Conservation (phyloP, 2,888 invertebrate genomes). For the Odontothrips loti region DNA sequence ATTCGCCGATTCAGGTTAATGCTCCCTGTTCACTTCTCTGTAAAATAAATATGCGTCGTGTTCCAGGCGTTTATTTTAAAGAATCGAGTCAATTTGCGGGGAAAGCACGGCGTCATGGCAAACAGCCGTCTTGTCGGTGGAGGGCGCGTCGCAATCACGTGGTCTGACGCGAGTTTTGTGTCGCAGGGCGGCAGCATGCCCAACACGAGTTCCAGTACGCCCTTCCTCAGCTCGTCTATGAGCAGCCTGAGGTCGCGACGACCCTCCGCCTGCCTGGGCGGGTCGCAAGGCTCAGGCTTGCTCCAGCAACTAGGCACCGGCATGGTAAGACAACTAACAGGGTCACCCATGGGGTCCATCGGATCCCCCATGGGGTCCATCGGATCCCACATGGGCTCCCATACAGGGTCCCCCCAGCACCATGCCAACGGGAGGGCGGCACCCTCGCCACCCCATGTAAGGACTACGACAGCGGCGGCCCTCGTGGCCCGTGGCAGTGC, state of each 20-base stretch:
- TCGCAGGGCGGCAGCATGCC: conserved; percentile 82
- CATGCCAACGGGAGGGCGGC: conserved; percentile 49
- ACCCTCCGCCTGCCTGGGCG: conserved; percentile 66
- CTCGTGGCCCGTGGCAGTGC: neutral
- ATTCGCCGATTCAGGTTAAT: too few relatives aligned
- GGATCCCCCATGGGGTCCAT: conserved; percentile 48
- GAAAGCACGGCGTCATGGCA: too few relatives aligned
- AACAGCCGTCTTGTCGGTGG: too few relatives aligned
- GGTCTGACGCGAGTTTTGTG: neutral
- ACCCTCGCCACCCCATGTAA: conserved; percentile 39
- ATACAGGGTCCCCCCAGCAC: conserved; percentile 56
- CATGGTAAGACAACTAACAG: conserved; percentile 81
- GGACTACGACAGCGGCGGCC: neutral
- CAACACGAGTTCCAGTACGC: conserved; percentile 83
- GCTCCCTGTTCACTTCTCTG: too few relatives aligned
- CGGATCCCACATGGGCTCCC: conserved; percentile 48
- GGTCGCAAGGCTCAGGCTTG: conserved; percentile 68
- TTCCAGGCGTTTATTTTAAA: too few relatives aligned
- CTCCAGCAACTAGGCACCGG: conserved; percentile 87
- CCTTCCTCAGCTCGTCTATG: conserved; percentile 76
- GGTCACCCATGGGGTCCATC: conserved; percentile 49
- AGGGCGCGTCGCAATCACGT: neutral
- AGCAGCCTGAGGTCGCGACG: conserved; percentile 71
- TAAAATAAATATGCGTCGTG: too few relatives aligned
- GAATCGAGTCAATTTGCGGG: too few relatives aligned